Evolutionary conservation across 2,888 invertebrate genomes (phyloP).

Genomic region (Apotomis betuletana): DNA sequence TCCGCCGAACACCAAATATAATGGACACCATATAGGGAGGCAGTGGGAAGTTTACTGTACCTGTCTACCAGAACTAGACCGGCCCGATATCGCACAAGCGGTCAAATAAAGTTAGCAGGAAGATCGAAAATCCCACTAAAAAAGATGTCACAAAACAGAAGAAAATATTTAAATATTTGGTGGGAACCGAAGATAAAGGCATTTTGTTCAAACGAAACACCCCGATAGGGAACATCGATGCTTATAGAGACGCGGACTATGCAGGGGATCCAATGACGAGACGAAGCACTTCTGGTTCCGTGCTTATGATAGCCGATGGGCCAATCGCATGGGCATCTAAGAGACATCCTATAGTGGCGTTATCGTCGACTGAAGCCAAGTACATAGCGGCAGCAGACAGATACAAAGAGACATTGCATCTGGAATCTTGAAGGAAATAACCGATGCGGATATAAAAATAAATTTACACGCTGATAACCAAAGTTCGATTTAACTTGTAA

Average conservation of each 20-base stretch:
- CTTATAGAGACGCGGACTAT: neutral
- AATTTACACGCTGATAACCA: no score
- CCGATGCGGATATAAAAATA: no score
- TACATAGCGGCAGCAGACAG: neutral
- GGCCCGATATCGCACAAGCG: neutral
- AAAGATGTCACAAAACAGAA: neutral
- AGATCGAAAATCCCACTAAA: neutral
- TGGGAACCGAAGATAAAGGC: neutral
- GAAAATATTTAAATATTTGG: constrained; percentile 11
- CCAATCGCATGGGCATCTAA: constrained; percentile 3
- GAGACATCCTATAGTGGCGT: neutral
- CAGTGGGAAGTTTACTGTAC: constrained; percentile 11
- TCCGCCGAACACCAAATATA: no score
- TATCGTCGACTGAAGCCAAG: neutral
- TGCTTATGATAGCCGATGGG: constrained; percentile 1
- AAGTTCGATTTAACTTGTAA: no score
- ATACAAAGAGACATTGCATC: no score
- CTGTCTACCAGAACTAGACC: neutral
- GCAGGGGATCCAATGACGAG: neutral
- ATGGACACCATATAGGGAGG: neutral
- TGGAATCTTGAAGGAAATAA: no score
- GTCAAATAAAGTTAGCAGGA: neutral
- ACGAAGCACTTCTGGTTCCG: neutral
- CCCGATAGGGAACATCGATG: neutral
- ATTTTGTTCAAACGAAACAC: neutral